These are phyloP conservation scores for Cebidichthys violaceus DNA, from an alignment of 2,113 vertebrate species.

Conservation along the genomic window DNA sequence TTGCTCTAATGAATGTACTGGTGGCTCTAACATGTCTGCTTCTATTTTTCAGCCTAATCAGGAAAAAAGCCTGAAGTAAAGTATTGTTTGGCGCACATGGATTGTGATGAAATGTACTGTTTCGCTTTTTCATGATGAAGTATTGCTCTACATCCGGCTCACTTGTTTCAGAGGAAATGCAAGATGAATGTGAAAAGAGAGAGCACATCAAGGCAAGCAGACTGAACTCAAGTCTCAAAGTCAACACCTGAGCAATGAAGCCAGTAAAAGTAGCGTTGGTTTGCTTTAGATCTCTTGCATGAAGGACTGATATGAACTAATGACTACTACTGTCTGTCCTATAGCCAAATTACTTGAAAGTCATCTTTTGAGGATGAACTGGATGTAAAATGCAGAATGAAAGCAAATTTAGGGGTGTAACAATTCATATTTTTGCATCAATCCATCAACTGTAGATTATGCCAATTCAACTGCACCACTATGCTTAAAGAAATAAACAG, in stretches of 20 bases:
- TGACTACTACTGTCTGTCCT: not conserved
- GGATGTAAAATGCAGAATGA: constrained; percentile 32
- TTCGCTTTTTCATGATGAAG: not conserved
- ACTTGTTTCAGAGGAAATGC: not conserved
- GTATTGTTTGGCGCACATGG: not conserved
- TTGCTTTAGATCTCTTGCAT: constrained; percentile 11
- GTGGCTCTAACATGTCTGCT: constrained; percentile 12
- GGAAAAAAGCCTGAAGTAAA: constrained; percentile 12
- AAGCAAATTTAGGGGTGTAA: constrained; percentile 28
- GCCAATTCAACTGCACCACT: constrained; percentile 16
- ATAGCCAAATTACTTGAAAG: constrained; percentile 17
- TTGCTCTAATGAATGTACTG: constrained; percentile 49
- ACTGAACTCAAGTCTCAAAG: constrained; percentile 12
- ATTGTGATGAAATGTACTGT: constrained; percentile 15
- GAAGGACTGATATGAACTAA: not conserved
- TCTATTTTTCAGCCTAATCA: constrained; percentile 30
- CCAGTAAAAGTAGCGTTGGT: constrained; percentile 24
- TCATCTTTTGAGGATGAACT: constrained; percentile 9
- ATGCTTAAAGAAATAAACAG: constrained; percentile 38
- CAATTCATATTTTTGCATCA: constrained; percentile 12
- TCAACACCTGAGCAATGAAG: constrained; percentile 13
- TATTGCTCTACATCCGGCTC: constrained; percentile 6
- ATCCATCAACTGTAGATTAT: constrained; percentile 22
- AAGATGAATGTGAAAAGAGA: constrained; percentile 5
- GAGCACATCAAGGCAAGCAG: not conserved